Evolutionary conservation across 2,113 vertebrate genomes (phyloP).

Genomic region (Capra hircus): DNA sequence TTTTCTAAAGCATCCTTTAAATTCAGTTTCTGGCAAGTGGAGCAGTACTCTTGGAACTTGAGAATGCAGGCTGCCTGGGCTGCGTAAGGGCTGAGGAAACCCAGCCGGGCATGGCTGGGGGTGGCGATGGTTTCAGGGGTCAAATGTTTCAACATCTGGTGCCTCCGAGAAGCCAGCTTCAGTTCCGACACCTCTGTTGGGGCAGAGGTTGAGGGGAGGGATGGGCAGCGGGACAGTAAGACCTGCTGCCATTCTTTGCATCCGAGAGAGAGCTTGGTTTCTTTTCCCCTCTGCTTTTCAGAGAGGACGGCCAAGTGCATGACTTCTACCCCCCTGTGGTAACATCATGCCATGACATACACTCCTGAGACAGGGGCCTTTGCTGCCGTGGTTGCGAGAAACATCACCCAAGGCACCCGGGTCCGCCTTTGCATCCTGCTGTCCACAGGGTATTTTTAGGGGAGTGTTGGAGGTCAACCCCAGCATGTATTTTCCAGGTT

Average conservation of each 20-base stretch:
- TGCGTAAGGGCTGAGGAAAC: constrained; percentile 37
- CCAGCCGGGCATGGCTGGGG: background rate
- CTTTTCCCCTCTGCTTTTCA: background rate
- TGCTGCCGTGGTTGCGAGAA: background rate
- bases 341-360: constrained; percentile 82
- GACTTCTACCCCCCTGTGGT: constrained; percentile 86
- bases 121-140: constrained; percentile 75
- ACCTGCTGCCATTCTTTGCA: background rate
- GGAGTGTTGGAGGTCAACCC: background rate
- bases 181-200: constrained; percentile 68
- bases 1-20: constrained; percentile 56
- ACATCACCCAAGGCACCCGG: background rate
- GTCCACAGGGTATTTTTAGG: background rate
- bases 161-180: constrained; percentile 61
- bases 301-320: background rate
- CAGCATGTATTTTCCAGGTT: background rate
- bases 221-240: background rate
- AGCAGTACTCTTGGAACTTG: background rate
- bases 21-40: constrained; percentile 62
- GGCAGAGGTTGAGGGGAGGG: background rate
- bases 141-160: constrained; percentile 80
- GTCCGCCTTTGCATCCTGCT: background rate
- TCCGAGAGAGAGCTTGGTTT: background rate
- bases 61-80: constrained; percentile 54
- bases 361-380: background rate